Evolutionary conservation across 2,888 invertebrate species (phyloP), one percentile per base, ranked within the genome.

Genomic region (Notodonta ziczac): DNA sequence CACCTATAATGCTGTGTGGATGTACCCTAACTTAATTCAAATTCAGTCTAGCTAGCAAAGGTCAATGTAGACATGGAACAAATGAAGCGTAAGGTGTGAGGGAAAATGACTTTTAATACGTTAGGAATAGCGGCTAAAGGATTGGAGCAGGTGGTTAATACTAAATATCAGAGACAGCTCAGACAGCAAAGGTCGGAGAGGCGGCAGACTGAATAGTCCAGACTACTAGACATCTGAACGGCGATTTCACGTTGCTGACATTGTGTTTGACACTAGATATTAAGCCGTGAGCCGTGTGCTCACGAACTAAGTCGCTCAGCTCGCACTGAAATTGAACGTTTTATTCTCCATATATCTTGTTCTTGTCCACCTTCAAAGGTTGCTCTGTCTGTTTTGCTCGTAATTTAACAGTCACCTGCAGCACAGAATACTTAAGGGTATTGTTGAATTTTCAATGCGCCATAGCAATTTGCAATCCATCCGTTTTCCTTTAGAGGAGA

Each of bases 131-230:
- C 13, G 58, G 39, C 12, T 13, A 48, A 44, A 52, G 16, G 40
- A 16, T 57, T 39, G 48, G 51, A 14, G 42, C 52, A 46, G 39
- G 24, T 57, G 48, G 48, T 60, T 51, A 51, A 59, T 55, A 60
- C 50, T n/a, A 48, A 56, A 55, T 40, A 63, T 58, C 59, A 58
- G 50, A 53, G 51, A 24, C 50, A 50, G 50, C 50, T 50, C 16
- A 53, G 51, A 32, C 50, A 32, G 52, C 52, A 12, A 48, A 69
- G 70, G 65, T 72, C 65, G 60, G 55, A 53, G 50, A 63, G 62
- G 66, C 63, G 56, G 55, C 61, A 64, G 69, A 67, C 69, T 67
- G 69, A 65, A 54, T 58, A 58, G 62, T 61, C 60, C 62, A 65
- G 62, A 65, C 61, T 35, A 58, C 64, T 61, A 67, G 66, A 73